These are phyloP conservation scores for Psilopogon haemacephalus DNA, from an alignment of 2,113 vertebrate genomes.

Conservation along the genomic window DNA sequence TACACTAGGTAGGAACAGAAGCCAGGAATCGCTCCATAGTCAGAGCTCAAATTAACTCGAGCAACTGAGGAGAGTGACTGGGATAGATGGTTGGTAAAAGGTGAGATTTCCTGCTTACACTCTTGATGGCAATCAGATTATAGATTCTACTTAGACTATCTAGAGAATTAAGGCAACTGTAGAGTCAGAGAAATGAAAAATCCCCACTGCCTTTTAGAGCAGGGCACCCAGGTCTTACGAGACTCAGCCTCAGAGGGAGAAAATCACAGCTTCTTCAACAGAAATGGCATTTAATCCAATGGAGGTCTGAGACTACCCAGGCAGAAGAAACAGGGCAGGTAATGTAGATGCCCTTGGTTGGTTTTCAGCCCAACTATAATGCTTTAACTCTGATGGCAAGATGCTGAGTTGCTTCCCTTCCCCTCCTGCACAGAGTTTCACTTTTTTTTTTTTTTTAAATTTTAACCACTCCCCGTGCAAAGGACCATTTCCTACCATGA, in stretches of 20 bases:
- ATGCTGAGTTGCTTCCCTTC: background rate
- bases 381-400: background rate
- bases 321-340: background rate
- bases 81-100: background rate
- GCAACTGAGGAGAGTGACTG: rapidly evolving
- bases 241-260: background rate
- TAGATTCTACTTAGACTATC: background rate
- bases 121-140: background rate
- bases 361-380: background rate
- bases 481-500: background rate
- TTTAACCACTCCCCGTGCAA: background rate
- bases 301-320: background rate
- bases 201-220: background rate
- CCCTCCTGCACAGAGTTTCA: background rate
- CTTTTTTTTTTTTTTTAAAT: background rate
- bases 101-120: background rate
- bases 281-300: background rate
- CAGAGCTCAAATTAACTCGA: background rate
- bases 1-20: background rate
- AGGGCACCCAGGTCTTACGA: background rate
- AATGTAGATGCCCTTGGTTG: background rate
- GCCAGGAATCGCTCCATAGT: background rate
- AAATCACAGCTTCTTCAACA: background rate
- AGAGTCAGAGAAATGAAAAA: background rate
- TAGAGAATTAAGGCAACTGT: background rate